A percentile compares a stretch with the other conserved stretches of the same genome.
These are phyloP conservation scores for Scophthalmus maximus DNA, from an alignment of 2,113 vertebrate genomes.

Conservation along the genomic window DNA sequence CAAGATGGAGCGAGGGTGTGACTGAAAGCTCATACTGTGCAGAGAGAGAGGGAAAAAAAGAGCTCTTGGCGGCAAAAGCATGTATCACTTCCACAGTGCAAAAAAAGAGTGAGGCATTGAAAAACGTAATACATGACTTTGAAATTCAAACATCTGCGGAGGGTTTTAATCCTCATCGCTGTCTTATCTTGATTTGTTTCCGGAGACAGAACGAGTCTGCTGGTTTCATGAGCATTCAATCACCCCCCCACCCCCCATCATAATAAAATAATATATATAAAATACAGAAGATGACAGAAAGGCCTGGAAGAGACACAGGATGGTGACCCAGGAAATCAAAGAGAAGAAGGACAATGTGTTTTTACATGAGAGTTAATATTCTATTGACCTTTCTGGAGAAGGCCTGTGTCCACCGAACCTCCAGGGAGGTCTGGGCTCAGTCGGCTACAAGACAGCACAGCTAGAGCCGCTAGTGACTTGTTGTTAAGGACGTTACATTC, in stretches of 20 bases:
- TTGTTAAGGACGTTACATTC: neutral
- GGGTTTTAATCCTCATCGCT: neutral
- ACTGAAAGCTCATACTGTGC: conserved; percentile 8
- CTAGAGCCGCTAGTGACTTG: conserved; percentile 10
- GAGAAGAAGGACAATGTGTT: neutral
- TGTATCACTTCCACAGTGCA: neutral
- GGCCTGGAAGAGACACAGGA: conserved; percentile 22
- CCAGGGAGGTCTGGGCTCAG: conserved; percentile 25
- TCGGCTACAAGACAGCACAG: conserved; percentile 1
- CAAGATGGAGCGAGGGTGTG: neutral
- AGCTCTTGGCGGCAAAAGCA: neutral
- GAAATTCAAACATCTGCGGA: neutral
- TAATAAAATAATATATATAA: neutral
- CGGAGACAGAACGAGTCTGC: neutral
- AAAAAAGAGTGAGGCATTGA: neutral
- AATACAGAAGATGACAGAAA: neutral
- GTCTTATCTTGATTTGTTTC: neutral
- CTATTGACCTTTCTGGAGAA: conserved; percentile 6
- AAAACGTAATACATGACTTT: neutral
- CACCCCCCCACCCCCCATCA: neutral
- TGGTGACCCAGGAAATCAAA: conserved; percentile 18
- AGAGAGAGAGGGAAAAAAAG: neutral
- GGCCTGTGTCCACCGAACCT: neutral
- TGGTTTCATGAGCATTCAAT: conserved; percentile 1
- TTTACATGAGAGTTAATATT: conserved; percentile 19